A percentile compares a stretch with the other conserved stretches of the same genome.
Evolutionary conservation across 2,888 invertebrate genomes (phyloP).

Genomic region (Sesia apiformis): DNA sequence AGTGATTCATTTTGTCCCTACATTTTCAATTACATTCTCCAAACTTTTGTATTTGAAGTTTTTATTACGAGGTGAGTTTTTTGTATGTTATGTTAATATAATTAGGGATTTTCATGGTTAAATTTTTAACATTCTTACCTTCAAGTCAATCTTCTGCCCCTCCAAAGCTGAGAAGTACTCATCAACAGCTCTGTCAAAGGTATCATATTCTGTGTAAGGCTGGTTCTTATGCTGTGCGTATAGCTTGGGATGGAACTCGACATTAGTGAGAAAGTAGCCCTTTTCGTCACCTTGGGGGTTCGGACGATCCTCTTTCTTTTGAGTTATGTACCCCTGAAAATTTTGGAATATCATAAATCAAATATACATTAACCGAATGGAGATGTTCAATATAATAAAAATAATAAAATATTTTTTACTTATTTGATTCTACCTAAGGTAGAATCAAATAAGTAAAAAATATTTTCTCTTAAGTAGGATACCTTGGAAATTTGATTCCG

Average conservation of each 20-base stretch:
- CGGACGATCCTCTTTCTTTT: slow-evolving; percentile 85
- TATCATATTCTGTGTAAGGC: slow-evolving; percentile 78
- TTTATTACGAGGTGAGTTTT: too few relatives aligned
- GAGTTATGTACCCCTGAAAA: slow-evolving; percentile 86
- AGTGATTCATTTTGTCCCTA: too few relatives aligned
- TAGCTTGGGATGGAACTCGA: slow-evolving; percentile 95
- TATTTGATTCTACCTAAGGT: too few relatives aligned
- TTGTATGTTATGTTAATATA: too few relatives aligned
- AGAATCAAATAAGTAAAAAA: too few relatives aligned
- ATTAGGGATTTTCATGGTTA: too few relatives aligned
- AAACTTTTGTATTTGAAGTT: too few relatives aligned
- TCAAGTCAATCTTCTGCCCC: slow-evolving; percentile 94
- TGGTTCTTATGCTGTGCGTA: slow-evolving; percentile 81
- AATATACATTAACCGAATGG: too few relatives aligned
- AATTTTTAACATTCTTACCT: slow-evolving; percentile 42
- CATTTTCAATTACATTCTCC: too few relatives aligned
- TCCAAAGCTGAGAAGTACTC: slow-evolving; percentile 96
- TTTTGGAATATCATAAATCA: neutral
- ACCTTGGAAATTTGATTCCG: slow-evolving; percentile 73
- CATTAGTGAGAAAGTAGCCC: slow-evolving; percentile 82
- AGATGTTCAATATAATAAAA: too few relatives aligned
- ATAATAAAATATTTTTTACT: neutral
- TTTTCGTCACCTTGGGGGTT: slow-evolving; percentile 55
- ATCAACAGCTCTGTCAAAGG: slow-evolving; percentile 92
- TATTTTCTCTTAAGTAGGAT: slow-evolving; percentile 5